Evolutionary conservation across 2,888 invertebrate genomes (phyloP), one percentile per base, ranked within the genome.

Genomic region (Polydrusus tereticollis): DNA sequence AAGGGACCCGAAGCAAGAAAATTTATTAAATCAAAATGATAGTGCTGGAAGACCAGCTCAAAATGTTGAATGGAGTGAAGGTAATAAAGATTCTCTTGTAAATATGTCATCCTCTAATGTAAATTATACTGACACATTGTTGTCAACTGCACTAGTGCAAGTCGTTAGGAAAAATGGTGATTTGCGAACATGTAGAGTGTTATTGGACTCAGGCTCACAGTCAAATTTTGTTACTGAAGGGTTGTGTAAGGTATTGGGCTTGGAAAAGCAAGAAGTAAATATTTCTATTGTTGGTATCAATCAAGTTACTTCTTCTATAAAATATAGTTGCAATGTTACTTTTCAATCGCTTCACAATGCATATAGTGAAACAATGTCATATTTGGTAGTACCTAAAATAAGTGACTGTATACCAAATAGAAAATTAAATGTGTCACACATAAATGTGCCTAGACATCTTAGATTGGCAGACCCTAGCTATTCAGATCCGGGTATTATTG

Each of bases 141-240:
- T 60, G 21, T 60, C 60, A 14, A 60, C 60, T 20, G 60, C 60
- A 33, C 14, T 58, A n/a, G 38, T 59, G 38, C 59, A 59, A 36
- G 59, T 59, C 2, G 33, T 59, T 33, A 8, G 7, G 6, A 8
- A 5, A 5, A 59, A 59, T 41, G 41, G 36, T 59, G 2, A 12
- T 4, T 36, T 36, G 2, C 36, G 12, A 10, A 4, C 36, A 10
- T 36, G 36, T 36, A 36, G 36, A 36, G 36, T 36, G 10, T 36
- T 36, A 36, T 36, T 36, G n/a, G n/a, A n/a, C n/a, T n/a, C n/a
- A n/a, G n/a, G n/a, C n/a, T n/a, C n/a, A n/a, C n/a, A n/a, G n/a
- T 36, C 36, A 10, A 36, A 36, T 36, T 10, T 36, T 36, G 12
- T 36, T 7, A 36, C 36, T 10, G 12, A 36, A 10, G 36, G 12